Evolutionary conservation across 1,140 invertebrate species (phyloP).

Genomic region (Maconellicoccus hirsutus): DNA sequence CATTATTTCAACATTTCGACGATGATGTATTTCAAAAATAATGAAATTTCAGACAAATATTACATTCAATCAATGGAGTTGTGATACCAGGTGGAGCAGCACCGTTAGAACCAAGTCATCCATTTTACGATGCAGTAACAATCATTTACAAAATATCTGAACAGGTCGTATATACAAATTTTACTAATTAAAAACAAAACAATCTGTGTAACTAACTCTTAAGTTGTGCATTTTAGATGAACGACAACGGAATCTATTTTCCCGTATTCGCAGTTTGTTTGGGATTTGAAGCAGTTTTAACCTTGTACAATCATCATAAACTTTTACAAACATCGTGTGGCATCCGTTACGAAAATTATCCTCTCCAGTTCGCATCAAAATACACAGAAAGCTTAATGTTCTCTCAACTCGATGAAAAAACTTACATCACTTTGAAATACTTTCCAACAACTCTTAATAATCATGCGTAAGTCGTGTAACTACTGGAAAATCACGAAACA

Average conservation of each 20-base stretch:
- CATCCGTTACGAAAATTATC: slow-evolving; percentile 21
- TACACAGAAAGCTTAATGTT: slow-evolving; percentile 23
- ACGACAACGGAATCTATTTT: slow-evolving; percentile 58
- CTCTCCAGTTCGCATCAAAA: slow-evolving; percentile 25
- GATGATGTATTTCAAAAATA: not conserved
- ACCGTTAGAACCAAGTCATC: slow-evolving; percentile 48
- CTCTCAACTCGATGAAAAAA: not conserved
- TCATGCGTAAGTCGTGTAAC: slow-evolving; percentile 25
- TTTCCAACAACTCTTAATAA: slow-evolving; percentile 24
- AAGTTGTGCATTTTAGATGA: slow-evolving; percentile 41
- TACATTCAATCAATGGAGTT: slow-evolving; percentile 41
- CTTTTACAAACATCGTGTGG: slow-evolving; percentile 24
- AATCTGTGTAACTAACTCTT: no score
- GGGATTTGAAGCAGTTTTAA: slow-evolving; percentile 64
- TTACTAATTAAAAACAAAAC: not conserved
- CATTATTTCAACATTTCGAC: no score
- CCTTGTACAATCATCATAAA: slow-evolving; percentile 23
- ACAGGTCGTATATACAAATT: slow-evolving; percentile 24
- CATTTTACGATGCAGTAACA: slow-evolving; percentile 60
- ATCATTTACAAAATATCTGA: slow-evolving; percentile 43
- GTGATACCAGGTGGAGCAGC: slow-evolving; percentile 64
- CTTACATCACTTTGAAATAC: slow-evolving; percentile 22
- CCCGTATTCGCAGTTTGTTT: slow-evolving; percentile 80
- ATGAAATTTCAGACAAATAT: slow-evolving; percentile 24
- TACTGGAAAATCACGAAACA: not conserved